Base-by-base conservation (phyloP, 2,888 invertebrate species). In the Drosophila subsilvestris region DNA sequence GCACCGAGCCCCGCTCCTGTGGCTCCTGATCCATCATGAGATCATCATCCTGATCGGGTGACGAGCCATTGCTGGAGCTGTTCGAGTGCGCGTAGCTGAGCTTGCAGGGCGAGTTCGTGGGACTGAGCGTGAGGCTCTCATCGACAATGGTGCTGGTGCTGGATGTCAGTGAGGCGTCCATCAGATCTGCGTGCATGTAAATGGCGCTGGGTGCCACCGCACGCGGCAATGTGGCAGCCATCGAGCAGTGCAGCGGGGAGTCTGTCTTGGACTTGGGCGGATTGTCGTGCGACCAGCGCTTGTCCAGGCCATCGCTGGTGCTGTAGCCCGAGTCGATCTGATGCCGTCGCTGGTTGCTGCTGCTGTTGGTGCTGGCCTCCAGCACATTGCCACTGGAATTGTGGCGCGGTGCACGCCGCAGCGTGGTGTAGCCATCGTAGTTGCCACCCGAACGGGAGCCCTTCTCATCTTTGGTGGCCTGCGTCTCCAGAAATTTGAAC, bases 401-500 rank as follows among this genome's bases (percentile, higher is more conserved):
- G 62, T 90, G 90, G 7, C 91, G 90, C 25, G 90, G 90, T 4
- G 90, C 90, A 51, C 92, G 90, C 25, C 92, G 84, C 75, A 92
- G 60, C 8, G 92, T 92, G 32, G 92, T 91, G 43, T 91, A 91
- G 22, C 92, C 92, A 85, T 92, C 92, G 53, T 91, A 91, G 58
- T 92, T 91, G 59, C 91, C 91, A n/a, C 90, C 91, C 14, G 89
- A 84, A 8, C 91, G 90, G 5, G 90, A 89, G 17, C 91, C 90
- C 73, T 91, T 91, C 77, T 92, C 92, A 56, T 93, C 94, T 92
- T 96, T 96, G 89, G 95, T 94, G 53, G 97, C 97, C 93, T 97
- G 96, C 89, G 96, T 96, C 92, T 98, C 98, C 80, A 98, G 93
- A 93, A 96, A 98, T 92, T 98, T 98, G 93, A 98, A 98, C 87